These are phyloP conservation scores for Sorex maritimensis DNA, from an alignment of 2,797 vertebrate species.

Conservation along the genomic window DNA sequence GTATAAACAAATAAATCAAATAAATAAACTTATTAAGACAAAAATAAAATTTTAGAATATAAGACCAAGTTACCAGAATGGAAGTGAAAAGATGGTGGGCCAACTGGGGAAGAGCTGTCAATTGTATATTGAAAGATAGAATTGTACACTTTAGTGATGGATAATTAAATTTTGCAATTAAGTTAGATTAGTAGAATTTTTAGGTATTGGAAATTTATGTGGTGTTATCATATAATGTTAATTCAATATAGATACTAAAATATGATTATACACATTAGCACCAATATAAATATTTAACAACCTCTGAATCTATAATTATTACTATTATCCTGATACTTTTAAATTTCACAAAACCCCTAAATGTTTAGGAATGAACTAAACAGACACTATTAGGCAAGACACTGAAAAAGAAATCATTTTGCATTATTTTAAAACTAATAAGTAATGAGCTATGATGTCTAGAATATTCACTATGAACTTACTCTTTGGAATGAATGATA, in stretches of 20 bases:
- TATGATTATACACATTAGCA: background rate
- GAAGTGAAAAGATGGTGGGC: background rate
- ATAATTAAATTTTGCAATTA: too few species aligned
- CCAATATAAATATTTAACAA: background rate
- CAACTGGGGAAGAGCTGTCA: background rate
- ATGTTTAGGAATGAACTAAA: background rate
- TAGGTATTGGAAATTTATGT: background rate
- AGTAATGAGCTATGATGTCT: background rate
- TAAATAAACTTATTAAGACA: background rate
- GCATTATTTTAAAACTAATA: background rate
- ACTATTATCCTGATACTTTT: background rate
- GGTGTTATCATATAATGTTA: background rate
- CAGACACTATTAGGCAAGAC: background rate
- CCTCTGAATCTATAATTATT: background rate
- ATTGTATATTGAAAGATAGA: too few species aligned
- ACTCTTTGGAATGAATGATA: background rate
- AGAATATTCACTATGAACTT: background rate
- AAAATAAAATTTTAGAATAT: background rate
- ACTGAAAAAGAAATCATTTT: background rate
- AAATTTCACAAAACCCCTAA: background rate
- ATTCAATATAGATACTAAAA: background rate
- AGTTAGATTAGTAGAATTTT: too few species aligned
- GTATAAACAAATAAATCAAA: background rate
- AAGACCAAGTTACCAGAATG: background rate
- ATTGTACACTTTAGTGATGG: too few species aligned